Evolutionary conservation across 2,888 invertebrate genomes (phyloP).

Genomic region (Acleris sparsana): DNA sequence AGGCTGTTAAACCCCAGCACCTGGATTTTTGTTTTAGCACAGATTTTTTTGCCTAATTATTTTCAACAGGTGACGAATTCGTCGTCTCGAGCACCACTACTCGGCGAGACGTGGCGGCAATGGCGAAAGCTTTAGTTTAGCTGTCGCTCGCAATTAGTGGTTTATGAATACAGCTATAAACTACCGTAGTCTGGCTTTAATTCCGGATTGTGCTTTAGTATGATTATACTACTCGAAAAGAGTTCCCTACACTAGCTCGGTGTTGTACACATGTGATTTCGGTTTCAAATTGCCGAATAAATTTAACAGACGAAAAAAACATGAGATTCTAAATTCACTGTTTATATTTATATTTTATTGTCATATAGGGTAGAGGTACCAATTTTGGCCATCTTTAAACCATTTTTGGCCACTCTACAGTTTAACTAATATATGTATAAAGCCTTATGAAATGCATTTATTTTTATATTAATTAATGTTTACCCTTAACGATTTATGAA

Average conservation of each 20-base stretch:
- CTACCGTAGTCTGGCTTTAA: conserved; percentile 11
- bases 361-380: too few species aligned
- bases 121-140: conserved; percentile 68
- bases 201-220: conserved; percentile 13
- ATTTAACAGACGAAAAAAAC: too few species aligned
- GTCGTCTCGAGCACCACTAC: conserved; percentile 76
- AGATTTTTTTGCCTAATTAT: conserved; percentile 84
- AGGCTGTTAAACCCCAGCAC: conserved; percentile 69
- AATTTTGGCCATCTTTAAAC: too few species aligned
- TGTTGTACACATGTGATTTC: too few species aligned
- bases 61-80: conserved; percentile 83
- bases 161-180: conserved; percentile 43
- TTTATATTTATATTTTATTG: too few species aligned
- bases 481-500: too few species aligned
- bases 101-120: conserved; percentile 66
- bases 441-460: too few species aligned
- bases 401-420: too few species aligned
- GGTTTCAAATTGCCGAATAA: not conserved
- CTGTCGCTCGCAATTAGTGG: conserved; percentile 76
- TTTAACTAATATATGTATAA: too few species aligned
- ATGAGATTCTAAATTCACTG: too few species aligned
- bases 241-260: not conserved
- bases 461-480: too few species aligned
- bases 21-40: conserved; percentile 78
- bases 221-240: conserved; percentile 19